phyloP scores from a whole-genome alignment of 2,888 invertebrate species.

The Trissoscelio sp. region DNA sequence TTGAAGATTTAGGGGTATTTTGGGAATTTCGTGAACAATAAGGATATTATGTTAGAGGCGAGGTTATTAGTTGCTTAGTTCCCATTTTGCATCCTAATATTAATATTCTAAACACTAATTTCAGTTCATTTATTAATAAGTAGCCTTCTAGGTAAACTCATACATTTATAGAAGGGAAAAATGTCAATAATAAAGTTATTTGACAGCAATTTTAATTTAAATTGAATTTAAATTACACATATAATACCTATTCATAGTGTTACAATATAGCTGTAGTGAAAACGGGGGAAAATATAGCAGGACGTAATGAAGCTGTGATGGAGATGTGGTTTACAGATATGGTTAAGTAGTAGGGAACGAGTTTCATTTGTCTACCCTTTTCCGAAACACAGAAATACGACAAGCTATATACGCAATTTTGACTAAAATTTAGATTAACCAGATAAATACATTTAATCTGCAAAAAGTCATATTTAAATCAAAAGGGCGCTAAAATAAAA shows the following conservation, averaged over 20 bases:
- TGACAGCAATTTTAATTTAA: not conserved
- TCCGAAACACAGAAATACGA: constrained; percentile 7
- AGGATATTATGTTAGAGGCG: constrained; percentile 7
- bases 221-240: not conserved
- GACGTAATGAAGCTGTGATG: constrained; percentile 1
- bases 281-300: constrained; percentile 9
- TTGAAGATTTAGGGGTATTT: constrained; percentile 36
- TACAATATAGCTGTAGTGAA: not conserved
- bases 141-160: not conserved
- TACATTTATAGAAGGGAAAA: not conserved
- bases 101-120: not conserved
- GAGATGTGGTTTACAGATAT: constrained; percentile 4
- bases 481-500: no score
- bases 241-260: not conserved
- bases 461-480: no score
- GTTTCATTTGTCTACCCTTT: constrained; percentile 9
- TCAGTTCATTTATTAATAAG: not conserved
- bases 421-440: not conserved
- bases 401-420: not conserved
- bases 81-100: not conserved
- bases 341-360: constrained; percentile 1
- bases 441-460: no score
- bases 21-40: constrained; percentile 27
- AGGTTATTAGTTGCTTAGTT: not conserved
- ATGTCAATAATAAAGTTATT: not conserved